Base-by-base conservation (phyloP, 2,888 invertebrate genomes). In the Acleris laterana region DNA sequence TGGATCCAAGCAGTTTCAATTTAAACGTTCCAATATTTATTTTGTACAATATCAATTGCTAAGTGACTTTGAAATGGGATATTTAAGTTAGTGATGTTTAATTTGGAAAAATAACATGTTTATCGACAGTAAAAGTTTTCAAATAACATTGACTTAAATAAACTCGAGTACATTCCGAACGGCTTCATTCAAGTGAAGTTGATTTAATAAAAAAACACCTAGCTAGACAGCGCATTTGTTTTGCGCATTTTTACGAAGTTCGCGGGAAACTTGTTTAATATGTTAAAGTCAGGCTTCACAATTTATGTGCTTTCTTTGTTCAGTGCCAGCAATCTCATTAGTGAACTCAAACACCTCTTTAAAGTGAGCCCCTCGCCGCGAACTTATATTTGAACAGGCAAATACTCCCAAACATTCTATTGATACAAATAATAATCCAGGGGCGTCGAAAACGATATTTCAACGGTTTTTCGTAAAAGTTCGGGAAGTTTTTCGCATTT, bases 261-360 rank as follows among this genome's bases (percentile, higher is more conserved):
- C 69, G 70, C 69, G 74, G 72, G 75, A 76, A 80, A 80, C 79
- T 83, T 77, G 72, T 74, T 82, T 79, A 71, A 71, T 77, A 76
- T 78, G 76, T 79, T 80, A 84, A 85, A 82, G 76, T 83, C 77
- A 63, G 71, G 74, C 74, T 70, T 71, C 68, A 64, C 71, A 78
- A 77, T 78, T 72, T 76, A 78, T 76, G 78, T 71, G 73, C 77
- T 75, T 77, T 77, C 77, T 79, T 78, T 78, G 72, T 74, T 72
- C 76, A 72, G 73, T 74, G 74, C 83, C 83, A 81, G 82, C 81
- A 83, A 82, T 82, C 85, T 89, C 90, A 91, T 90, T 90, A 90
- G 87, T 84, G 71, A 92, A 91, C 85, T 89, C 88, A 92, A 93
- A 93, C 78, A 88, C 88, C 89, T 90, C 90, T 89, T 86, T 80